phyloP scores from a whole-genome alignment of 2,888 invertebrate genomes.

The Steinernema scapterisci region DNA sequence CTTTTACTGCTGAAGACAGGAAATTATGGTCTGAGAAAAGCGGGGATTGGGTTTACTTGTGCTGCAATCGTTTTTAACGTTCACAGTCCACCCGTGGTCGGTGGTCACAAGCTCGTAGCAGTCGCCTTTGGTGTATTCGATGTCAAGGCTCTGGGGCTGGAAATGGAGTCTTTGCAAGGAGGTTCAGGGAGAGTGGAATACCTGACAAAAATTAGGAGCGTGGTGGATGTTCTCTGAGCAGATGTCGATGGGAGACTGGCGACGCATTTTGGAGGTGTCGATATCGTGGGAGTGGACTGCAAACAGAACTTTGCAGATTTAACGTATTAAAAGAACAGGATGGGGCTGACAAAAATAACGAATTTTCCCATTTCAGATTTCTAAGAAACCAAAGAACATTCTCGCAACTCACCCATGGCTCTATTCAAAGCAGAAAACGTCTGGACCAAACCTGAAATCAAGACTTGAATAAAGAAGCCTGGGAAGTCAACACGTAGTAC shows the following conservation, averaged over 20 bases:
- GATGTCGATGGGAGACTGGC: constrained; percentile 20
- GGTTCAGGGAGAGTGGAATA: background rate
- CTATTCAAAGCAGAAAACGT: too few species aligned
- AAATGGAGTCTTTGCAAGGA: background rate
- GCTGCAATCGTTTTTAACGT: background rate
- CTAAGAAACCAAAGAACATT: too few species aligned
- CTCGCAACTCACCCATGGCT: too few species aligned
- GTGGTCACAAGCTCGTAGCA: background rate
- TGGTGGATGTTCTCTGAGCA: constrained; percentile 16
- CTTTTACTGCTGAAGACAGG: background rate
- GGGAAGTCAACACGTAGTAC: too few species aligned
- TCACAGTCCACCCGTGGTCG: constrained; percentile 13
- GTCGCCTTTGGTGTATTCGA: constrained; percentile 5
- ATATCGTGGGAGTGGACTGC: background rate
- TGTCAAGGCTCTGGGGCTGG: constrained; percentile 8
- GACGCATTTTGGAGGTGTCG: background rate
- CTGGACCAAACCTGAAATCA: too few species aligned
- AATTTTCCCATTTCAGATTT: too few species aligned
- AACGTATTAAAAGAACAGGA: too few species aligned
- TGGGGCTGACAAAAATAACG: too few species aligned
- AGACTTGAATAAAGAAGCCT: too few species aligned
- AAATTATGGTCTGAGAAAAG: background rate
- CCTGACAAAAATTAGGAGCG: constrained; percentile 24
- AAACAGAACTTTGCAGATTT: too few species aligned
- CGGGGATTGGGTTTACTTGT: background rate